Conservation (phyloP, 1,140 invertebrate species). For the Rhynchophorus ferrugineus region DNA sequence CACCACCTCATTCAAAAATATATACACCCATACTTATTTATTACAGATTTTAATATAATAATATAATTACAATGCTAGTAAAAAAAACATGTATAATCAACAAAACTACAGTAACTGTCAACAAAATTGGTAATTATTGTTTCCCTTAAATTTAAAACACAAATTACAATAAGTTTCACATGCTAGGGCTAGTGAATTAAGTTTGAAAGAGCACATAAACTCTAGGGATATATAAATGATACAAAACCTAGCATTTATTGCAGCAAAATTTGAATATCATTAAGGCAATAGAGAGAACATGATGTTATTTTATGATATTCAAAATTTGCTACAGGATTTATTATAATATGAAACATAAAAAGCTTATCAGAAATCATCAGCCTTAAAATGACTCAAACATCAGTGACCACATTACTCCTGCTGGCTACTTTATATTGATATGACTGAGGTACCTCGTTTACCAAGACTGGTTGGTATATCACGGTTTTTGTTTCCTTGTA, state of each 20-base stretch:
- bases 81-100: slow-evolving; percentile 4
- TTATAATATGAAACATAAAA: no score
- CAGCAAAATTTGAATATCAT: neutral
- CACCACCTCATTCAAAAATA: neutral
- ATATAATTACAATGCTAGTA: neutral
- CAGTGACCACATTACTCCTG: slow-evolving; percentile 33
- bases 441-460: neutral
- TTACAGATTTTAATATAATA: neutral
- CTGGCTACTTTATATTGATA: slow-evolving; percentile 23
- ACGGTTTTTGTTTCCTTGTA: slow-evolving; percentile 15
- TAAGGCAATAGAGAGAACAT: no score
- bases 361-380: no score
- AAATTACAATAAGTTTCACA: neutral
- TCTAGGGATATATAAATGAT: neutral
- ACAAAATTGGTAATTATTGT: neutral
- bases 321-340: no score
- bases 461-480: neutral
- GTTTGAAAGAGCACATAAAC: neutral
- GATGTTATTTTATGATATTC: no score
- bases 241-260: neutral
- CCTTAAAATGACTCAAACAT: slow-evolving; percentile 25
- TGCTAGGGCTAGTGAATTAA: neutral
- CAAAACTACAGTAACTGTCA: neutral
- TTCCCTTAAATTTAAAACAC: no score
- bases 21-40: neutral